phyloP scores from a whole-genome alignment of 2,113 vertebrate genomes.

The Phrynosoma platyrhinos region DNA sequence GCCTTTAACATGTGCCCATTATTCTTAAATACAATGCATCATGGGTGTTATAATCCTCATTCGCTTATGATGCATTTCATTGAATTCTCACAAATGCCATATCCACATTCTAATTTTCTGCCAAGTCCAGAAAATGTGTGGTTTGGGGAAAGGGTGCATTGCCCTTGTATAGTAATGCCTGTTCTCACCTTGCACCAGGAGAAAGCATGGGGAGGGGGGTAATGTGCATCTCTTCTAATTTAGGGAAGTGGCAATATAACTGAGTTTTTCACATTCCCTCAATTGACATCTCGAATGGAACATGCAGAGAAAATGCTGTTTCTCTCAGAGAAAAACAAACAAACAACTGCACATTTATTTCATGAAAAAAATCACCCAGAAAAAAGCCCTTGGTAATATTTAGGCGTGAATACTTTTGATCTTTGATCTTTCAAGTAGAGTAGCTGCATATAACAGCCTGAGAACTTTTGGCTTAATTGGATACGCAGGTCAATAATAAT shows the following conservation, averaged over 20 bases:
- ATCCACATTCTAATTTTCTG: neutral
- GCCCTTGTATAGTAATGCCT: neutral
- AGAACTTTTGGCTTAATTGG: slow-evolving; percentile 15
- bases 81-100: neutral
- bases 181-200: neutral
- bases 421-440: slow-evolving; percentile 15
- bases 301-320: neutral
- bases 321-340: slow-evolving; percentile 1
- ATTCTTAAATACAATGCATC: neutral
- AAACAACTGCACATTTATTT: neutral
- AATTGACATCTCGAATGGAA: neutral
- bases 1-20: neutral
- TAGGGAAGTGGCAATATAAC: neutral
- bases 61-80: neutral
- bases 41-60: neutral
- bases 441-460: neutral
- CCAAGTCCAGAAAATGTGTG: neutral
- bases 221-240: neutral
- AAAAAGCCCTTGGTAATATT: slow-evolving; percentile 9
- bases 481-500: slow-evolving; percentile 11
- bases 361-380: neutral
- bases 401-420: slow-evolving; percentile 19
- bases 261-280: neutral
- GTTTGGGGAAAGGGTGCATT: neutral
- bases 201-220: neutral